Evolutionary conservation across 2,888 invertebrate genomes (phyloP), one percentile per base, ranked within the genome.

Genomic region (Campopleginae sp.): DNA sequence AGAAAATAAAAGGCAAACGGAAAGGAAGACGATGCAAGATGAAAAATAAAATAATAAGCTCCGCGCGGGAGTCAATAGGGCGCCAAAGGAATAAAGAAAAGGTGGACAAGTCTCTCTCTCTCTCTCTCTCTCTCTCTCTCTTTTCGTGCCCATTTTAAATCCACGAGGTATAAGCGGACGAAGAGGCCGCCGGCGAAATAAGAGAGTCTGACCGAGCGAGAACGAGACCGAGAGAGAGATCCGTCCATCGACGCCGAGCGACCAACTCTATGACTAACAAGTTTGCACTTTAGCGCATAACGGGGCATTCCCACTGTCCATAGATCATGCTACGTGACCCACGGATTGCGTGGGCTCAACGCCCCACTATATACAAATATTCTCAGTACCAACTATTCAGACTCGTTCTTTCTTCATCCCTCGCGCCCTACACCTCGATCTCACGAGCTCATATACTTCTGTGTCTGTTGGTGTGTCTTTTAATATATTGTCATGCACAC

Each of bases 211-310:
- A 23, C 4, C 5, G 23, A 58, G 75, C 71, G 82, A 72, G 65
- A 80, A 77, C 80, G 71, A 66, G 77, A 65, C 17, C 51, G 65
- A 66, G 6, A n/a, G 51, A 48, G 65, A 27, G 38, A 76, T 75
- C 71, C 76, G 85, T 86, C 83, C 81, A 86, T 87, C 84, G 87
- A 82, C 78, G 76, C 71, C 80, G 80, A 72, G 65, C 77, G 80
- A 75, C 82, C 88, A 87, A 87, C 89, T 89, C 91, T 91, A 92
- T 93, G 93, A 93, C 93, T 93, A 93, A 93, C 93, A 93, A 93
- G 93, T 93, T 93, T 93, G 92, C 93, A 93, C 93, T 92, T 93
- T 93, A 92, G 90, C 92, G 92, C 89, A 92, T 93, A 93, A 93
- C 93, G 93, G 93, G 89, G 90, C 88, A 90, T 91, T 89, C 89